These are phyloP conservation scores for Synanthedon vespiformis DNA, from an alignment of 2,888 invertebrate species.

Conservation along the genomic window DNA sequence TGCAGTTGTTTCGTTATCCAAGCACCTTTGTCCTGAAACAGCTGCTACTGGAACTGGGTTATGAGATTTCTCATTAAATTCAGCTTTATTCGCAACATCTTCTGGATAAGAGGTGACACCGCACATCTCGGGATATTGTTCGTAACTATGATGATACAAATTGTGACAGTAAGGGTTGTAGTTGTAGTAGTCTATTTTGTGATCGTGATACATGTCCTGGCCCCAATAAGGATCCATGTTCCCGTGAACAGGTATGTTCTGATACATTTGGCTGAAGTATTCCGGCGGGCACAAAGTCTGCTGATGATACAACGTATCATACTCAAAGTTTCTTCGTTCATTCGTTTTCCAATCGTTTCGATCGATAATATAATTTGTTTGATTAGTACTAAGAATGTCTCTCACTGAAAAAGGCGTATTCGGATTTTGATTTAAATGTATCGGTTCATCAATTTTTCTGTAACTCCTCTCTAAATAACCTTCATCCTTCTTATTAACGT, in stretches of 20 bases:
- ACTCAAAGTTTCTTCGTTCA: slow-evolving; percentile 36
- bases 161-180: slow-evolving; percentile 49
- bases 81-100: slow-evolving; percentile 21
- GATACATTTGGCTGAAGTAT: slow-evolving; percentile 40
- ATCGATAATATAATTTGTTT: slow-evolving; percentile 38
- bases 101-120: slow-evolving; percentile 1
- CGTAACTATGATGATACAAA: slow-evolving; percentile 45
- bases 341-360: slow-evolving; percentile 46
- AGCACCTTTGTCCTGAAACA: slow-evolving; percentile 8
- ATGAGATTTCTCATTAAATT: slow-evolving; percentile 17
- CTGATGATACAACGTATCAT: slow-evolving; percentile 36
- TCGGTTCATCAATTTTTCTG: slow-evolving; percentile 35
- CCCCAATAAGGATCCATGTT: slow-evolving; percentile 49
- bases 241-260: slow-evolving; percentile 36
- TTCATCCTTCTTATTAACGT: slow-evolving; percentile 24
- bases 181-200: slow-evolving; percentile 46
- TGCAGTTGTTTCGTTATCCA: slow-evolving; percentile 12
- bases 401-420: slow-evolving; percentile 58
- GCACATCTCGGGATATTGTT: slow-evolving; percentile 29
- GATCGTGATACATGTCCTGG: slow-evolving; percentile 43
- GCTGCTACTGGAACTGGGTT: slow-evolving; percentile 4
- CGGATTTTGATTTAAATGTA: slow-evolving; percentile 20
- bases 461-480: slow-evolving; percentile 20
- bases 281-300: slow-evolving; percentile 40
- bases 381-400: slow-evolving; percentile 52